Conservation (phyloP, 2,888 invertebrate species). For the Pseudanteris insignis region DNA sequence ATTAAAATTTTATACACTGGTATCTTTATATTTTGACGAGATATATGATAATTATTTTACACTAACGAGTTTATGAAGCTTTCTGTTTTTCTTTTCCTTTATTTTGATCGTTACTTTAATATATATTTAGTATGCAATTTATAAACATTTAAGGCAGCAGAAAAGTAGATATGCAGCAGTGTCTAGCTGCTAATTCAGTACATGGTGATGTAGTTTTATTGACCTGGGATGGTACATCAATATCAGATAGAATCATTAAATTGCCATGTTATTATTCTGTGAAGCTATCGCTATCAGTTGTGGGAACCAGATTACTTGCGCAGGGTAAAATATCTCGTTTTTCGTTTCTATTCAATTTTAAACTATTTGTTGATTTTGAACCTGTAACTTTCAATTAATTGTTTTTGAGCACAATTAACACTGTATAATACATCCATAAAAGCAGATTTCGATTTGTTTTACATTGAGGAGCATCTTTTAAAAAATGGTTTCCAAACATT, state of each 20-base stretch:
- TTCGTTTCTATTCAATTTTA: too few relatives aligned
- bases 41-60: too few relatives aligned
- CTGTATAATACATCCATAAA: too few relatives aligned
- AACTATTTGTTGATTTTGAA: too few relatives aligned
- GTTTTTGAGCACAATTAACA: too few relatives aligned
- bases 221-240: neutral
- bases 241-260: neutral
- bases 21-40: too few relatives aligned
- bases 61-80: too few relatives aligned
- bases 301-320: neutral
- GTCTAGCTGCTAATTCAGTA: neutral
- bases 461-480: neutral
- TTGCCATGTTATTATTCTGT: neutral
- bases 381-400: too few relatives aligned
- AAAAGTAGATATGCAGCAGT: neutral
- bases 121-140: too few relatives aligned
- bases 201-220: neutral
- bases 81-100: too few relatives aligned
- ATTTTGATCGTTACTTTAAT: too few relatives aligned
- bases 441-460: constrained; percentile 1
- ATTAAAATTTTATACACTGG: neutral
- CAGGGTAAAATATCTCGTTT: neutral
- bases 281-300: neutral
- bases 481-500: neutral
- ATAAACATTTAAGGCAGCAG: neutral